These are phyloP conservation scores for Hoplodrina ambigua DNA, from an alignment of 2,888 invertebrate genomes.

Conservation along the genomic window DNA sequence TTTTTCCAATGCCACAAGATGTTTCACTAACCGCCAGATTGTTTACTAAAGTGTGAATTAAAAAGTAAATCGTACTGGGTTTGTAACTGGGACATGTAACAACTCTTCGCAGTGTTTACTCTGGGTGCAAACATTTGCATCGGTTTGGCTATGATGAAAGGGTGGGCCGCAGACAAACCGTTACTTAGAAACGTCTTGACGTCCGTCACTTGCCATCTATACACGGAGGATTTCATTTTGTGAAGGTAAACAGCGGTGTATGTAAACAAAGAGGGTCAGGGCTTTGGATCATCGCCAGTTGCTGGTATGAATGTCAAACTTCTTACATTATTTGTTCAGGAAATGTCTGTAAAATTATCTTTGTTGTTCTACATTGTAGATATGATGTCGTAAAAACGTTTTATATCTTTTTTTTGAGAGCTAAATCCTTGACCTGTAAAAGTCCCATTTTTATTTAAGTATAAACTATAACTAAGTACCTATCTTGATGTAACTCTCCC, in stretches of 20 bases:
- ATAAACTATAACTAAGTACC: too few species aligned
- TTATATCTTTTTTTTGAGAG: too few species aligned
- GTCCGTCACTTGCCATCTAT: slow-evolving; percentile 62
- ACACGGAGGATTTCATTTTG: slow-evolving; percentile 55
- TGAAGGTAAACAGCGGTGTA: slow-evolving; percentile 62
- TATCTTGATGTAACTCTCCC: too few species aligned
- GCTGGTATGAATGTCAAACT: slow-evolving; percentile 25
- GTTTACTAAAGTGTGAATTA: slow-evolving; percentile 34
- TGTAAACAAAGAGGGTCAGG: slow-evolving; percentile 59
- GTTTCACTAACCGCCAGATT: slow-evolving; percentile 8
- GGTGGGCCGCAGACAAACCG: slow-evolving; percentile 36
- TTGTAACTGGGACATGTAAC: slow-evolving; percentile 35
- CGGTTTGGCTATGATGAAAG: slow-evolving; percentile 47
- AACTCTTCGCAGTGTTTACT: slow-evolving; percentile 55
- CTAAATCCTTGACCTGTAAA: too few species aligned
- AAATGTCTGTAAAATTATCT: not conserved
- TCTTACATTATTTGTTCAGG: slow-evolving; percentile 14
- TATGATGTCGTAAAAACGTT: too few species aligned
- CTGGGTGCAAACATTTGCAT: slow-evolving; percentile 47
- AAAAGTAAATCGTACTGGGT: slow-evolving; percentile 33
- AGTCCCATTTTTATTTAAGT: too few species aligned
- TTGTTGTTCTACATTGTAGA: not conserved
- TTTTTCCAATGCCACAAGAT: slow-evolving; percentile 37
- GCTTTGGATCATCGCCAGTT: slow-evolving; percentile 66
- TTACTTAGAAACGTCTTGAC: slow-evolving; percentile 37